Evolutionary conservation across 2,888 invertebrate species (phyloP).

Genomic region (Phorcus lineatus): DNA sequence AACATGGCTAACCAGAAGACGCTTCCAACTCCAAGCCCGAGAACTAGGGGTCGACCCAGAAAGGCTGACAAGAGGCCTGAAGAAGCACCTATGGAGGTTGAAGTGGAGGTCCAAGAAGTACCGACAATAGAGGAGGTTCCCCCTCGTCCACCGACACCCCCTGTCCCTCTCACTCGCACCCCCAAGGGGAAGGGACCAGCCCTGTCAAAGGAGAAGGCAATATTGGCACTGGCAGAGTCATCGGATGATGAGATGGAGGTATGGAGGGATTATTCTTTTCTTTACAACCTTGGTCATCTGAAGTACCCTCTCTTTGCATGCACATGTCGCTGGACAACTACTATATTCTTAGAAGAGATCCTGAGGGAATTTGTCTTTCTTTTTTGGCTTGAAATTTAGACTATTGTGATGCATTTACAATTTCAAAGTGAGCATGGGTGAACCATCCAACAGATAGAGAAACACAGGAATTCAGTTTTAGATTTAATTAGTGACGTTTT

Average conservation of each 20-base stretch:
- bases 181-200: background rate
- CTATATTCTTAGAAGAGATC: too few relatives aligned
- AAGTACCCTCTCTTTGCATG: too few relatives aligned
- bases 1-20: slow-evolving; percentile 29
- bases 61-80: background rate
- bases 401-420: too few relatives aligned
- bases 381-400: too few relatives aligned
- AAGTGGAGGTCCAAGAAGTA: background rate
- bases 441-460: too few relatives aligned
- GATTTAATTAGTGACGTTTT: too few relatives aligned
- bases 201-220: slow-evolving; percentile 7
- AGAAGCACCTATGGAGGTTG: background rate
- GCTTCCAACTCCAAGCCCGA: background rate
- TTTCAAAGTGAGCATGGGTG: too few relatives aligned
- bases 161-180: background rate
- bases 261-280: too few relatives aligned
- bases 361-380: too few relatives aligned
- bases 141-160: background rate
- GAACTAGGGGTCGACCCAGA: background rate
- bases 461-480: too few relatives aligned
- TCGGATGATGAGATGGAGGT: slow-evolving; percentile 28
- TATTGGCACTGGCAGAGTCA: slow-evolving; percentile 17
- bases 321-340: too few relatives aligned
- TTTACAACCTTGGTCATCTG: too few relatives aligned
- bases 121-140: background rate